Evolutionary conservation across 2,113 vertebrate species (phyloP).

Genomic region (Megalops atlanticus): DNA sequence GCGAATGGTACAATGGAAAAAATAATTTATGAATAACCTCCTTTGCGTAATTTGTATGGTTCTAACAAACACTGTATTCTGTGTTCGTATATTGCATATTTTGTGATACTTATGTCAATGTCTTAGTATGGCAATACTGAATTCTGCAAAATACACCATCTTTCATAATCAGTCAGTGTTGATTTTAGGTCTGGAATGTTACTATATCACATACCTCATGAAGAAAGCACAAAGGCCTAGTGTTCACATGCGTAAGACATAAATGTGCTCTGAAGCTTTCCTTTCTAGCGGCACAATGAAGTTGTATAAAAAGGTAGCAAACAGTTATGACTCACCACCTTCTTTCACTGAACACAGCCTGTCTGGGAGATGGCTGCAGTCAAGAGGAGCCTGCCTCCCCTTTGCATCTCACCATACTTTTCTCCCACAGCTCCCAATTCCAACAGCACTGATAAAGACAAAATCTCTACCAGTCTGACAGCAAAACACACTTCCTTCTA

Average conservation of each 20-base stretch:
- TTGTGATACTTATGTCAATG: too few relatives aligned
- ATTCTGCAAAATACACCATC: conserved; percentile 45
- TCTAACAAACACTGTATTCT: too few relatives aligned
- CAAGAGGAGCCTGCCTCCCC: background rate
- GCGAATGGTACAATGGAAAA: too few relatives aligned
- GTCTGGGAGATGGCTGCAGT: conserved; percentile 3
- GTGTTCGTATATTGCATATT: too few relatives aligned
- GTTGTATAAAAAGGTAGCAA: conserved; percentile 3
- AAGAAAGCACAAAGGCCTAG: background rate
- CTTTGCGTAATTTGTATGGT: too few relatives aligned
- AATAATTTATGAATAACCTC: too few relatives aligned
- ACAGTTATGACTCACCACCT: background rate
- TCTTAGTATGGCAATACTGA: too few relatives aligned
- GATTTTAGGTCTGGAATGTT: background rate
- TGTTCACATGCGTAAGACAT: background rate
- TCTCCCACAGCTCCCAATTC: background rate
- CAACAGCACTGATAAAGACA: background rate
- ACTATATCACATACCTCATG: background rate
- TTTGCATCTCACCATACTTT: conserved; percentile 5
- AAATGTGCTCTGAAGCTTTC: background rate
- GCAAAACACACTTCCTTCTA: background rate
- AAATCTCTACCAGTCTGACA: background rate
- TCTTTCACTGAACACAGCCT: conserved; percentile 1
- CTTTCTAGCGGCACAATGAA: background rate
- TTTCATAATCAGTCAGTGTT: conserved; percentile 61